Evolutionary conservation across 2,113 vertebrate genomes (phyloP).

Genomic region (Coryphaenoides rupestris): DNA sequence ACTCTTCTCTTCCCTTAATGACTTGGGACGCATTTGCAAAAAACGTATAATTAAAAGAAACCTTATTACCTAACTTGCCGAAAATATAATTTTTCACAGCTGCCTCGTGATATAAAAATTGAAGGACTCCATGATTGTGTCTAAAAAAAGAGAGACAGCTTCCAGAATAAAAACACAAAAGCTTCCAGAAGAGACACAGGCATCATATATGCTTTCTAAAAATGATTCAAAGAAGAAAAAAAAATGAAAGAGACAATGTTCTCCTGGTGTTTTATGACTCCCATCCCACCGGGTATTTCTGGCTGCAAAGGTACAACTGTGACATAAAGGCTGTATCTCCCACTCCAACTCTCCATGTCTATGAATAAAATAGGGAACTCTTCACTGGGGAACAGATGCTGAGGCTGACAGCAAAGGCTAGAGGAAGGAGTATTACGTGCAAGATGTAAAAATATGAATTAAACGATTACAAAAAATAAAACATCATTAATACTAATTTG

Average conservation of each 20-base stretch:
- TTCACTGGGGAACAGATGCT: constrained; percentile 31
- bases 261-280: too few species aligned
- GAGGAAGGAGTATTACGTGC: constrained; percentile 8
- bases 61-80: too few species aligned
- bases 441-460: constrained; percentile 3
- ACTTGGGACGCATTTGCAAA: constrained; percentile 37
- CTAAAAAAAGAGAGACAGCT: too few species aligned
- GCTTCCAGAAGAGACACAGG: too few species aligned
- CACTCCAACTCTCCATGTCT: constrained; percentile 4
- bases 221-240: too few species aligned
- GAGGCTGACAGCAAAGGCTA: constrained; percentile 14
- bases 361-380: constrained; percentile 26
- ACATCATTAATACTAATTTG: constrained; percentile 35
- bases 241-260: too few species aligned
- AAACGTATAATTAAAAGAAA: constrained; percentile 8
- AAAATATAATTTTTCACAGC: too few species aligned
- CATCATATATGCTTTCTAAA: too few species aligned
- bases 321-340: not conserved
- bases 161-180: too few species aligned
- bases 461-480: constrained; percentile 6
- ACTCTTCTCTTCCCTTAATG: constrained; percentile 3
- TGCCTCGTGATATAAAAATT: too few species aligned
- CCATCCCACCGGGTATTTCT: not conserved
- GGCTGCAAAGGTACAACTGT: not conserved
- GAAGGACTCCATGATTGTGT: too few species aligned